These are phyloP conservation scores for Agrochola lota DNA, from an alignment of 2,888 invertebrate genomes.

Conservation along the genomic window DNA sequence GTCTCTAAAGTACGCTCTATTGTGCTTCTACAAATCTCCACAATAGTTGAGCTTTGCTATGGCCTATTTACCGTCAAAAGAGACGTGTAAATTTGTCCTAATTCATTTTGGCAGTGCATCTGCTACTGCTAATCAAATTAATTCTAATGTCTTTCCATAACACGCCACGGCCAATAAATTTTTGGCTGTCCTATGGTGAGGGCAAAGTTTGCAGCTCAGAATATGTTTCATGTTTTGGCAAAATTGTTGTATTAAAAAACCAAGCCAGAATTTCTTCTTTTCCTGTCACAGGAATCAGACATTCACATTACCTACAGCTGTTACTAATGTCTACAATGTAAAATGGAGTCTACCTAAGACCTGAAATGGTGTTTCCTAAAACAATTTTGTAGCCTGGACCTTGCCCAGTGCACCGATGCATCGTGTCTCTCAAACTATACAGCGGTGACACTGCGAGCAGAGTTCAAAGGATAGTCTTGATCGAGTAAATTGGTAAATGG, in stretches of 20 bases:
- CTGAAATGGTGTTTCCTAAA: slow-evolving; percentile 16
- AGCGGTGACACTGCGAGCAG: slow-evolving; percentile 60
- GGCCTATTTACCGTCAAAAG: background rate
- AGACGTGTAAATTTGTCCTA: background rate
- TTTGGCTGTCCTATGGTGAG: background rate
- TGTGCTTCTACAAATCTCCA: background rate
- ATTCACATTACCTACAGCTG: background rate
- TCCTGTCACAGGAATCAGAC: background rate
- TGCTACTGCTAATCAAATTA: background rate
- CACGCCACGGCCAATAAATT: background rate
- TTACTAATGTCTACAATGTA: background rate
- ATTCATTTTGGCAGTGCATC: background rate
- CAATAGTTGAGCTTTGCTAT: background rate
- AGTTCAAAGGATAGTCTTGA: slow-evolving; percentile 74
- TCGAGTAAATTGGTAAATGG: slow-evolving; percentile 85
- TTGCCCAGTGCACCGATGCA: slow-evolving; percentile 51
- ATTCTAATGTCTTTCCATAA: background rate
- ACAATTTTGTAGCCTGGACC: slow-evolving; percentile 18
- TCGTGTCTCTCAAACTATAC: slow-evolving; percentile 43
- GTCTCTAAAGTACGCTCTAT: background rate
- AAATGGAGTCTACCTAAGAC: background rate
- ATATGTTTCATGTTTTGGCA: background rate
- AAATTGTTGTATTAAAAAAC: background rate
- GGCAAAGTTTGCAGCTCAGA: background rate
- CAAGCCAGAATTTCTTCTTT: background rate